Conservation (phyloP, 2,888 invertebrate genomes). For the Hirtodrosophila cameraria region DNA sequence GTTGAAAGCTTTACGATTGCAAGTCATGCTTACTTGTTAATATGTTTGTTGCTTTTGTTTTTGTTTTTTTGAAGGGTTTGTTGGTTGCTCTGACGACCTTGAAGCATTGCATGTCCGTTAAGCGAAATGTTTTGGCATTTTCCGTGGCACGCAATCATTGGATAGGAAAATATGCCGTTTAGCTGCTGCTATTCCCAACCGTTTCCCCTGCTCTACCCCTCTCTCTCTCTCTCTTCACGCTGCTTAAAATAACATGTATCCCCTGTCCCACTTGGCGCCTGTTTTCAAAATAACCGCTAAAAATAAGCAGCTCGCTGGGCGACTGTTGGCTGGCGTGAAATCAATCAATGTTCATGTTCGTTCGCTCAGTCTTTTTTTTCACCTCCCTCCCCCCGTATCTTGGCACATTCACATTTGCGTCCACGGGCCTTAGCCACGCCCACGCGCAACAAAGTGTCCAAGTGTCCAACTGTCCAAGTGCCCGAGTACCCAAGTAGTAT, state of each 20-base stretch:
- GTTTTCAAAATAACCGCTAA: constrained; percentile 59
- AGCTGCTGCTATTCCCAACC: too few relatives aligned
- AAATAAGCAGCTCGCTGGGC: constrained; percentile 55
- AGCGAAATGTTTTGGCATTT: constrained; percentile 40
- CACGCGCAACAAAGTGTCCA: constrained; percentile 4
- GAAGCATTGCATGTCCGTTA: constrained; percentile 46
- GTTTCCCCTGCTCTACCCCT: too few relatives aligned
- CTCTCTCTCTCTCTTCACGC: constrained; percentile 10
- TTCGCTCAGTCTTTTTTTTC: constrained; percentile 49
- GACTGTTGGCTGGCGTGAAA: constrained; percentile 63
- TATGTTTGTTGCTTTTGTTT: too few relatives aligned
- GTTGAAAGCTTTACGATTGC: too few relatives aligned
- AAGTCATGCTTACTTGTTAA: too few relatives aligned
- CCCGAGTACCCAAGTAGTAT: background rate
- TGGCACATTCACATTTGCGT: constrained; percentile 20
- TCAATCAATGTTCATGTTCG: constrained; percentile 72
- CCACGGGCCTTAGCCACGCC: constrained; percentile 18
- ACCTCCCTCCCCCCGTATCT: too few relatives aligned
- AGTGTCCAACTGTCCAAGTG: constrained; percentile 2
- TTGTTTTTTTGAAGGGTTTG: background rate
- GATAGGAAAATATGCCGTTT: constrained; percentile 45
- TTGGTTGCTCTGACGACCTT: constrained; percentile 44
- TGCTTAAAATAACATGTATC: constrained; percentile 57
- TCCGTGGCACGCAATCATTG: constrained; percentile 54
- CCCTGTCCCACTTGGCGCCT: constrained; percentile 4